Evolutionary conservation across 2,113 vertebrate genomes (phyloP).

Genomic region (Osmerus eperlanus): DNA sequence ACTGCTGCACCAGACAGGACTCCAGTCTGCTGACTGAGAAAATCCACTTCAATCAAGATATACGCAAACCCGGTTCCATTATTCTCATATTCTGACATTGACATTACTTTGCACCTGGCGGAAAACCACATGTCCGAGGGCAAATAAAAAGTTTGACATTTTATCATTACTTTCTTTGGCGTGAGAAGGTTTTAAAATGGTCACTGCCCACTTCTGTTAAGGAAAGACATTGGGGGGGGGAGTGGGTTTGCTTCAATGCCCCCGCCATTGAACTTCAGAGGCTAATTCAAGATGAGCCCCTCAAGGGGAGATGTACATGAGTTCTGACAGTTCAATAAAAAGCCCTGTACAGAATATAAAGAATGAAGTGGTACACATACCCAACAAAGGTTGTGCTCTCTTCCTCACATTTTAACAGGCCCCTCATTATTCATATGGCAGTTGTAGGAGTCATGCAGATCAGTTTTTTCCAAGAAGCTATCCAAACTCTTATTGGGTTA

Average conservation of each 20-base stretch:
- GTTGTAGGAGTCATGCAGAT: slow-evolving; percentile 23
- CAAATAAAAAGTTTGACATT: slow-evolving; percentile 4
- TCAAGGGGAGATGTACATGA: slow-evolving; percentile 57
- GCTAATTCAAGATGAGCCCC: slow-evolving; percentile 67
- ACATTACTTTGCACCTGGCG: background rate
- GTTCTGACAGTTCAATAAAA: slow-evolving; percentile 69
- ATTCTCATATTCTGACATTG: background rate
- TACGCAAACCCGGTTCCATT: background rate
- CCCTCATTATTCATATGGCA: slow-evolving; percentile 12
- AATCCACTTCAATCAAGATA: background rate
- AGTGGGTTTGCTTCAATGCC: slow-evolving; percentile 56
- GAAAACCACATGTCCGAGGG: slow-evolving; percentile 15
- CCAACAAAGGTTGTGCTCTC: slow-evolving; percentile 5
- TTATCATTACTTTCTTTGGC: slow-evolving; percentile 16
- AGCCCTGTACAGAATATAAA: slow-evolving; percentile 21
- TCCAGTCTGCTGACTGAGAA: background rate
- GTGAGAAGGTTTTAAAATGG: slow-evolving; percentile 27
- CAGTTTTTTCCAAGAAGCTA: slow-evolving; percentile 8
- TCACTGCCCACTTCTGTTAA: slow-evolving; percentile 47
- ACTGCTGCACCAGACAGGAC: no score
- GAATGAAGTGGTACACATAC: slow-evolving; percentile 17
- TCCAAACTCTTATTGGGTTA: background rate
- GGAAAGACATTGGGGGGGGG: slow-evolving; percentile 47
- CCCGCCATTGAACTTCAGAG: slow-evolving; percentile 55
- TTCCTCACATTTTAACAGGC: background rate